Percentiles rank a stretch among this genome's conserved stretches.
Conservation (phyloP, 2,113 vertebrate genomes). For the Suncus etruscus region DNA sequence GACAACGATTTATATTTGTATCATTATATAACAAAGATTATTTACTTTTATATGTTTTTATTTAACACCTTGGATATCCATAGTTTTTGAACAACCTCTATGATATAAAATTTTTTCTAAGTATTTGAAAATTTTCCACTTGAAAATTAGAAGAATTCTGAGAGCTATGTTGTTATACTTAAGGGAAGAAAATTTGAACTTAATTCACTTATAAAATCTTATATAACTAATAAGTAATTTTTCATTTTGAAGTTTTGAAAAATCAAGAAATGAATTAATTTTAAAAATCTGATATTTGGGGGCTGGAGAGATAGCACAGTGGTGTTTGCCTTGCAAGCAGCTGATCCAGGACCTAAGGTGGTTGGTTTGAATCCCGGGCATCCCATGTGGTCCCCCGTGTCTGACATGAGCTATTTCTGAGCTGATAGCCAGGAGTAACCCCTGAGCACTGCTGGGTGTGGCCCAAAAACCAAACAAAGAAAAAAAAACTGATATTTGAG, state of each 20-base stretch:
- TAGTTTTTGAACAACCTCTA: not conserved
- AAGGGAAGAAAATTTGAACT: not conserved
- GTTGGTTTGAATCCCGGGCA: no score
- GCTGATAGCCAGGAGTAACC: no score
- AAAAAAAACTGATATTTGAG: no score
- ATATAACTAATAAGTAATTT: not conserved
- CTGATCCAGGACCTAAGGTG: no score
- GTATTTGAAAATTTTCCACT: conserved; percentile 17
- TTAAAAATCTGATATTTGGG: no score
- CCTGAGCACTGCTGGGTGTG: no score
- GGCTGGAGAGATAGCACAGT: no score
- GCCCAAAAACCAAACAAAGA: no score
- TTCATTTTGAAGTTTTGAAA: not conserved
- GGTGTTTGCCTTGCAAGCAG: no score
- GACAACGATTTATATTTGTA: conserved; percentile 24
- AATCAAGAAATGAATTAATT: no score
- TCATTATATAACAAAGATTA: conserved; percentile 4
- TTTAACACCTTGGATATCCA: not conserved
- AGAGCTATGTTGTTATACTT: not conserved
- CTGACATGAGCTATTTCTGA: no score
- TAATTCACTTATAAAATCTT: not conserved
- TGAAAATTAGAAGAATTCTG: not conserved
- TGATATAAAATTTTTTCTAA: not conserved
- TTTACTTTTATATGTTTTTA: conserved; percentile 32
- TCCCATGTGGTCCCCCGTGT: no score